phyloP scores from a whole-genome alignment of 1,140 invertebrate genomes.

The Popillia japonica region DNA sequence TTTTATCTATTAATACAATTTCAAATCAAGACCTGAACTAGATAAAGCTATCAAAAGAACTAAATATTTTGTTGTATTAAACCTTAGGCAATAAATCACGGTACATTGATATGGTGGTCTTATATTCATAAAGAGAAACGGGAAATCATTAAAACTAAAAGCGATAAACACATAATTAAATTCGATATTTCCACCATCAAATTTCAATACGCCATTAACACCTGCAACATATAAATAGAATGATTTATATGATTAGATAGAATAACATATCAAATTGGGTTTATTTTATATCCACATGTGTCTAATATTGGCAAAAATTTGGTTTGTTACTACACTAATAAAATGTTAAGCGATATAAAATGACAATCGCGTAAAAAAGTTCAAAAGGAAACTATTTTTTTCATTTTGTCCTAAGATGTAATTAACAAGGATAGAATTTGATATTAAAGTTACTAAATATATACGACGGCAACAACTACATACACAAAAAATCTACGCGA shows the following conservation, averaged over 20 bases:
- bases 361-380: neutral
- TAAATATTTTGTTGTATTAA: neutral
- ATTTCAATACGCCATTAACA: conserved; percentile 30
- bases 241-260: conserved; percentile 22
- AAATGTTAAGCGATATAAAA: neutral
- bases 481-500: conserved; percentile 6
- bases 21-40: neutral
- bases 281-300: conserved; percentile 9
- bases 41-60: too few relatives aligned
- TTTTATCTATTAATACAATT: neutral
- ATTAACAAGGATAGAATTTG: neutral
- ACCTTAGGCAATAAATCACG: neutral
- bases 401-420: neutral
- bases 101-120: conserved; percentile 16
- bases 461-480: neutral
- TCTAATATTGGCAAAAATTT: conserved; percentile 15
- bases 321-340: neutral
- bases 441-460: neutral
- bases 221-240: conserved; percentile 24
- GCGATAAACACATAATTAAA: conserved; percentile 32
- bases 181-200: conserved; percentile 4
- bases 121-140: conserved; percentile 8
- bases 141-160: conserved; percentile 1
- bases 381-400: neutral
- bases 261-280: neutral